These are phyloP conservation scores for Delphinapterus leucas DNA, from an alignment of 2,113 vertebrate genomes.

Conservation along the genomic window DNA sequence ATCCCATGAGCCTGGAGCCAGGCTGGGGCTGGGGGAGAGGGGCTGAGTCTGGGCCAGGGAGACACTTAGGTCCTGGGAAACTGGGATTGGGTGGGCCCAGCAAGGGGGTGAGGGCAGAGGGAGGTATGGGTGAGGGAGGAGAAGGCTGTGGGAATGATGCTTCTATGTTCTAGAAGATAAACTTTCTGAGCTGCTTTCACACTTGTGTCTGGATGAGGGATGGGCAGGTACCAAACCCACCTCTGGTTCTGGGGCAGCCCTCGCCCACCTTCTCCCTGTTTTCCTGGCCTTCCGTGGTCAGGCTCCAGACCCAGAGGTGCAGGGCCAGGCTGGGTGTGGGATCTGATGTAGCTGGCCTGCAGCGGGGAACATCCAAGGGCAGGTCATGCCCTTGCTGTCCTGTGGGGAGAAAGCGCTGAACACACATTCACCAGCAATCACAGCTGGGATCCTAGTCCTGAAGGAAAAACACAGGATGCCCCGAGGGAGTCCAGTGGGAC, in stretches of 20 bases:
- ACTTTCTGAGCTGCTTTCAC: background rate
- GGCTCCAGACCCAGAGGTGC: background rate
- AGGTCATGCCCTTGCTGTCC: background rate
- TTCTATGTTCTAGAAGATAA: background rate
- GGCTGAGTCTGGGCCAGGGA: background rate
- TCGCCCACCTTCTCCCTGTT: background rate
- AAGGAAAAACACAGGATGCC: background rate
- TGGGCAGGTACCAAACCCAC: background rate
- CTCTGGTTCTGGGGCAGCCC: background rate
- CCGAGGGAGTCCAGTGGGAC: background rate
- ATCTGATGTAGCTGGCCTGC: background rate
- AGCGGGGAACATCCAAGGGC: background rate
- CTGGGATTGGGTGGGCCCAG: background rate
- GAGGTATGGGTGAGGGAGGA: background rate
- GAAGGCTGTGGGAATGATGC: background rate
- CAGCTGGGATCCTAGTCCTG: background rate
- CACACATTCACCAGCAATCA: background rate
- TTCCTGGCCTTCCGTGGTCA: background rate
- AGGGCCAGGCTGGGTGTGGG: background rate
- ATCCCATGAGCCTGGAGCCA: background rate
- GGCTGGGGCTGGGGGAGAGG: background rate
- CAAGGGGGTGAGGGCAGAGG: background rate
- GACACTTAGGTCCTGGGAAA: background rate
- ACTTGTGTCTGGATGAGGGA: background rate
- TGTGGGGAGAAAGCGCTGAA: background rate